phyloP scores from a whole-genome alignment of 2,797 vertebrate genomes.

The Melanotaenia boesemani region DNA sequence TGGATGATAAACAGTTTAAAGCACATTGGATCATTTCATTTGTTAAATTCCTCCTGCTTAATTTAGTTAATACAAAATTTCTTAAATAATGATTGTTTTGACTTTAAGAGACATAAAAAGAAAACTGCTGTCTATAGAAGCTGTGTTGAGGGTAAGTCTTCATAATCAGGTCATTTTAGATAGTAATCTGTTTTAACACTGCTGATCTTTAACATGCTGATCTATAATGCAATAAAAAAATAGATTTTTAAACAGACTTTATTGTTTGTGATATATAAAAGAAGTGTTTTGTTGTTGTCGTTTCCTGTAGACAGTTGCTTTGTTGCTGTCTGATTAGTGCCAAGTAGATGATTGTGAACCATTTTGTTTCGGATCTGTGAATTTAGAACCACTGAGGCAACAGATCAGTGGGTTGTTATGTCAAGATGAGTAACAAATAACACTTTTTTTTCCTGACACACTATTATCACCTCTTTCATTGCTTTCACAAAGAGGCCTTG shows the following conservation, averaged over 20 bases:
- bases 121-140: neutral
- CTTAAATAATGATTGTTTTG: neutral
- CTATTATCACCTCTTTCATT: constrained; percentile 9
- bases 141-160: neutral
- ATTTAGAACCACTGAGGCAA: neutral
- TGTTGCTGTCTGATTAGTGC: constrained; percentile 3
- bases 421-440: neutral
- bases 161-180: neutral
- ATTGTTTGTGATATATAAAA: too few relatives aligned
- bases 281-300: neutral
- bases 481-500: neutral
- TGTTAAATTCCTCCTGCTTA: neutral
- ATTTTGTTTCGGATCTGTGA: constrained; percentile 19
- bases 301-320: too few relatives aligned
- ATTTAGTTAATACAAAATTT: neutral
- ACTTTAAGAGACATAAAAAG: neutral
- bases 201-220: neutral
- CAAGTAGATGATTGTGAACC: constrained; percentile 6
- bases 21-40: neutral
- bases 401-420: constrained; percentile 30
- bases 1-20: neutral
- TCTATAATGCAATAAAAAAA: constrained; percentile 12
- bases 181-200: neutral
- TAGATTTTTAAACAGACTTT: neutral
- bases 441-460: neutral